Base-by-base conservation (phyloP, 2,888 invertebrate genomes). In the Pomacea canaliculata region DNA sequence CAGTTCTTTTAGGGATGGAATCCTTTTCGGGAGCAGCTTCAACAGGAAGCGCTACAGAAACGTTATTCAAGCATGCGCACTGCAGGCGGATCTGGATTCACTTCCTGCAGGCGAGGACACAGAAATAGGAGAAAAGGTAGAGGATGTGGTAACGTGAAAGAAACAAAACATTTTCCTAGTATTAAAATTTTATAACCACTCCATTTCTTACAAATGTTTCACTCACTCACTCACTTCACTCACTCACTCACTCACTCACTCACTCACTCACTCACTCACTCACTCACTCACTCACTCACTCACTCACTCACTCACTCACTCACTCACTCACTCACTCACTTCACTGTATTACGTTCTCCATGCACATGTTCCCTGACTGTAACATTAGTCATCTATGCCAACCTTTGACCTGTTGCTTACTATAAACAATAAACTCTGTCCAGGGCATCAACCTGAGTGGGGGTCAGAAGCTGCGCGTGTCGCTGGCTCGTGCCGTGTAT, bases 81-180 rank as follows among this genome's bases (percentile, higher is more conserved):
- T 79, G 71, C 70, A 73, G 59, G 46, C 78, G 48, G 78, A 79
- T 49, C 27, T 79, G 19, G 73, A 76, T 37, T 72, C 70, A n/a
- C 66, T 79, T 9, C 73, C 78, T 13, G 78, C 65, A 60, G 78
- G 78, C 23, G 78, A 79, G 48, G 46, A 70, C 60, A 79, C 78
- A 51, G 78, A 79, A 70, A 79, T 79, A 46, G 78, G 78, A 16
- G 78, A 79, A 37, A 79, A 79, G 73, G 78, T 79, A 60, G 18
- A 59, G 10, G 1, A 19, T n/a, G 19, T 12, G 10, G 19, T 8
- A 63, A 19, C 19, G 7, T 27, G 27, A 7, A 27, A 10, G 10
- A 63, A 23, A 19, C 19, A 18, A 60, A 60, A 60, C 60, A 60
- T 60, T 60, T 60, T 23, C 23, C 23, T 23, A 23, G 23, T 23